Evolutionary conservation across 2,113 vertebrate genomes (phyloP).

Genomic region (Rhagologus leucostigma): DNA sequence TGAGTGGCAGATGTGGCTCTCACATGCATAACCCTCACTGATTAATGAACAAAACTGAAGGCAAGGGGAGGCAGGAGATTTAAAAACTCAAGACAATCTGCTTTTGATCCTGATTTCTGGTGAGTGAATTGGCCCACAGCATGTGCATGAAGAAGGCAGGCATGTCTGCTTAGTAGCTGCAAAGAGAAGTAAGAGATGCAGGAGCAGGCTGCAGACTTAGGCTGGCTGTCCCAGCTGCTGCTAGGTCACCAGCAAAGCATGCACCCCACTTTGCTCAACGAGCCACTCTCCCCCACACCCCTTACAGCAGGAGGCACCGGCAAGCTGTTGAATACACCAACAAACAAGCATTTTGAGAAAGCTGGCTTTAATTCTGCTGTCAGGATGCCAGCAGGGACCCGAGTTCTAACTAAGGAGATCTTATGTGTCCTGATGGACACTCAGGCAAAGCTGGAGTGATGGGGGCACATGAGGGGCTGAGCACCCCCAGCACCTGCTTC

Average conservation of each 20-base stretch:
- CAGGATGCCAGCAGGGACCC: neutral
- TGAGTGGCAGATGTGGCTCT: neutral
- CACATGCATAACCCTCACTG: accelerated
- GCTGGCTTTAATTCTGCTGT: neutral
- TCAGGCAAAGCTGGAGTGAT: neutral
- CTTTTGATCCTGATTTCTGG: neutral
- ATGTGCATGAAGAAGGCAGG: neutral
- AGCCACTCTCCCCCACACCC: neutral
- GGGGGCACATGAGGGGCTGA: accelerated
- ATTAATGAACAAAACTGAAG: neutral
- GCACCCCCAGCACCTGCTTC: neutral
- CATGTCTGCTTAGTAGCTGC: neutral
- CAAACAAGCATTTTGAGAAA: neutral
- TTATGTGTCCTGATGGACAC: neutral
- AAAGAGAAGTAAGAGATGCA: neutral
- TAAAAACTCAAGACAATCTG: neutral
- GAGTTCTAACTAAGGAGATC: neutral
- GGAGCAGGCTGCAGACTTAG: neutral
- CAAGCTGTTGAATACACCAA: neutral
- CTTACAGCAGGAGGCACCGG: neutral
- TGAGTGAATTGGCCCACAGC: neutral
- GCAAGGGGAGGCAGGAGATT: neutral
- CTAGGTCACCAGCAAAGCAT: neutral
- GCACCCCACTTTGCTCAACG: neutral
- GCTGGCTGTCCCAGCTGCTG: neutral